Percentiles rank a stretch among this genome's conserved stretches.
Evolutionary conservation across 2,113 vertebrate species (phyloP).

Genomic region (Chloropsis hardwickii): DNA sequence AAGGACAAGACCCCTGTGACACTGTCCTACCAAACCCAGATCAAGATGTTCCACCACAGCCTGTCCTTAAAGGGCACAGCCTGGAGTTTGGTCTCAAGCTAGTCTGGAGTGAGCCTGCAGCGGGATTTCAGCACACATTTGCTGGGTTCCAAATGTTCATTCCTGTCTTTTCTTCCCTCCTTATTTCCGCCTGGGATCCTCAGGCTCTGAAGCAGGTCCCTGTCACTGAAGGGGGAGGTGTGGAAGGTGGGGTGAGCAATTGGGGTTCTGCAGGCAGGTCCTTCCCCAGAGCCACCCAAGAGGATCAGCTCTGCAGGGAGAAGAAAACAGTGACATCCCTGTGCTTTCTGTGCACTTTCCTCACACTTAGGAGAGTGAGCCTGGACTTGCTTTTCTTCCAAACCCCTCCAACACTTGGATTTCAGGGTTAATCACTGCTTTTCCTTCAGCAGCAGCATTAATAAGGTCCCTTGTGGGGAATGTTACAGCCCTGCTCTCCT

Average conservation of each 20-base stretch:
- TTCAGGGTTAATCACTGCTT: slow-evolving; percentile 4
- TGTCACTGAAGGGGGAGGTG: not conserved
- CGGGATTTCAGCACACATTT: not conserved
- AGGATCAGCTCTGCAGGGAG: not conserved
- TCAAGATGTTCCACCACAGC: not conserved
- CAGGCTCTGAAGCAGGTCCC: not conserved
- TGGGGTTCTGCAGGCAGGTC: not conserved
- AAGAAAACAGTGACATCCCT: not conserved
- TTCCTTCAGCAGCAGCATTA: not conserved
- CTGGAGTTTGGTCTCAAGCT: not conserved
- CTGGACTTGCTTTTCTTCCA: not conserved
- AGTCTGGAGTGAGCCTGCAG: not conserved
- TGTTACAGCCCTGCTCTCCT: not conserved
- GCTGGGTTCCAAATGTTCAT: not conserved
- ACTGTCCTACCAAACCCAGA: not conserved
- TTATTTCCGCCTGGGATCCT: not conserved
- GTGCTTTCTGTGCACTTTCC: not conserved
- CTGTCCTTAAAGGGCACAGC: too few species aligned
- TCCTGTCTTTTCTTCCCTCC: not conserved
- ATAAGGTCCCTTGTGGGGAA: not conserved
- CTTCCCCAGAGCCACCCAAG: not conserved
- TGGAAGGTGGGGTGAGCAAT: not conserved
- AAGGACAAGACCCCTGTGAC: not conserved
- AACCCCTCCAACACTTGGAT: not conserved
- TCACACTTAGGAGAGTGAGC: not conserved